A percentile compares a stretch with the other conserved stretches of the same genome.
phyloP scores from a whole-genome alignment of 2,113 vertebrate genomes.

The Lasiurus borealis region DNA sequence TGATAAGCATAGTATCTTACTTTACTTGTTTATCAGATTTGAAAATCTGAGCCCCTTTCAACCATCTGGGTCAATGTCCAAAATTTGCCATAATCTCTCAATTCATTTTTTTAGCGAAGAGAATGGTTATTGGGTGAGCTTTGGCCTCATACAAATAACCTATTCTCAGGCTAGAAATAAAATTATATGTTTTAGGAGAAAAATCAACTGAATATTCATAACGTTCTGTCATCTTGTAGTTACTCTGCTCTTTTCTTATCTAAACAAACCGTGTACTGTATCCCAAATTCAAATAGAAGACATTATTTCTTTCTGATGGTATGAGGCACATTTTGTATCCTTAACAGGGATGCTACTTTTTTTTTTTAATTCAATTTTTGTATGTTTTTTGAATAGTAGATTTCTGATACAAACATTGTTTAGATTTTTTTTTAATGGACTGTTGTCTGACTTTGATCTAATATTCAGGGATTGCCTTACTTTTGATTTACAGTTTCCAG shows the following conservation, averaged over 20 bases:
- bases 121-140: slow-evolving; percentile 80
- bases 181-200: slow-evolving; percentile 84
- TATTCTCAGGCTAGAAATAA: slow-evolving; percentile 84
- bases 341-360: slow-evolving; percentile 66
- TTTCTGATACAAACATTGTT: slow-evolving; percentile 61
- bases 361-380: slow-evolving; percentile 55
- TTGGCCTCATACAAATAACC: slow-evolving; percentile 82
- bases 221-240: slow-evolving; percentile 86
- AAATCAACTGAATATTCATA: slow-evolving; percentile 91
- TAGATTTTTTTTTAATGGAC: slow-evolving; percentile 67
- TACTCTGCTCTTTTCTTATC: slow-evolving; percentile 83
- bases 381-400: slow-evolving; percentile 65
- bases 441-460: slow-evolving; percentile 71
- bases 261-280: slow-evolving; percentile 86
- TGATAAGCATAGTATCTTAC: slow-evolving; percentile 55
- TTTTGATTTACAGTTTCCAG: slow-evolving; percentile 58
- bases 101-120: slow-evolving; percentile 83
- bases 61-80: slow-evolving; percentile 75
- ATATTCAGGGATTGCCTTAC: slow-evolving; percentile 58
- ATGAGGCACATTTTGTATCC: slow-evolving; percentile 76
- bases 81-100: slow-evolving; percentile 74
- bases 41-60: slow-evolving; percentile 75
- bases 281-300: slow-evolving; percentile 85
- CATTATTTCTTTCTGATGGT: slow-evolving; percentile 81
- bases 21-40: slow-evolving; percentile 56